Percentiles rank a stretch among this genome's conserved stretches.
phyloP scores from a whole-genome alignment of 1,140 invertebrate species.

The Diachasmimorpha longicaudata region DNA sequence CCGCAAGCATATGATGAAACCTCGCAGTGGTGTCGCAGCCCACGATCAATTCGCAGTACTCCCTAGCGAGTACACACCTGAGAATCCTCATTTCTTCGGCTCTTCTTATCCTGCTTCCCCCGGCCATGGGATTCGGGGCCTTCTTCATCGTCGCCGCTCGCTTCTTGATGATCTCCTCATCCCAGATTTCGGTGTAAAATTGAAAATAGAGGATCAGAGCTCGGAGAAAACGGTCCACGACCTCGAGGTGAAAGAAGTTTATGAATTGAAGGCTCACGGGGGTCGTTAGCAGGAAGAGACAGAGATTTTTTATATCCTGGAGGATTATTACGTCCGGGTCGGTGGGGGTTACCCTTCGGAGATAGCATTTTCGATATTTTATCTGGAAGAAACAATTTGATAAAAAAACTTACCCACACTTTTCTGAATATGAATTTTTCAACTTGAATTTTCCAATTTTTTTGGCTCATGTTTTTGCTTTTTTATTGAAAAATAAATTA shows the following conservation, averaged over 20 bases:
- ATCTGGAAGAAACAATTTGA: slow-evolving; percentile 63
- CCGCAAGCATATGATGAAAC: slow-evolving; percentile 67
- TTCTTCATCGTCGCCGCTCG: slow-evolving; percentile 65
- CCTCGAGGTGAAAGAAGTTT: slow-evolving; percentile 65
- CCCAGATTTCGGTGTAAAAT: slow-evolving; percentile 68
- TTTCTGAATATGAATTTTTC: too few relatives aligned
- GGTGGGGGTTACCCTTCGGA: slow-evolving; percentile 62
- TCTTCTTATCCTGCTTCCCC: slow-evolving; percentile 60
- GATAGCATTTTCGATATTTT: slow-evolving; percentile 64
- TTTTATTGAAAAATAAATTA: too few relatives aligned
- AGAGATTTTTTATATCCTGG: slow-evolving; percentile 72
- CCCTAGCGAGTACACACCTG: slow-evolving; percentile 65
- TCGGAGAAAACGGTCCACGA: slow-evolving; percentile 68
- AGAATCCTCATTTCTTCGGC: slow-evolving; percentile 67
- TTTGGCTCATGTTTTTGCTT: neutral
- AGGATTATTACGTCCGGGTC: slow-evolving; percentile 66
- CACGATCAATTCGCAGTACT: slow-evolving; percentile 67
- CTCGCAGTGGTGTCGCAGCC: slow-evolving; percentile 59
- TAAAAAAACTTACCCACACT: too few relatives aligned
- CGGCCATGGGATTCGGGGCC: slow-evolving; percentile 66
- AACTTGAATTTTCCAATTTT: slow-evolving; percentile 3
- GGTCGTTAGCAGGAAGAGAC: slow-evolving; percentile 63
- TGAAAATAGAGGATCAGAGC: slow-evolving; percentile 69
- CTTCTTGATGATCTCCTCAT: slow-evolving; percentile 60
- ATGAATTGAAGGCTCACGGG: slow-evolving; percentile 66